Evolutionary conservation across 2,797 vertebrate species (phyloP).

Genomic region (Pagetopsis macropterus): DNA sequence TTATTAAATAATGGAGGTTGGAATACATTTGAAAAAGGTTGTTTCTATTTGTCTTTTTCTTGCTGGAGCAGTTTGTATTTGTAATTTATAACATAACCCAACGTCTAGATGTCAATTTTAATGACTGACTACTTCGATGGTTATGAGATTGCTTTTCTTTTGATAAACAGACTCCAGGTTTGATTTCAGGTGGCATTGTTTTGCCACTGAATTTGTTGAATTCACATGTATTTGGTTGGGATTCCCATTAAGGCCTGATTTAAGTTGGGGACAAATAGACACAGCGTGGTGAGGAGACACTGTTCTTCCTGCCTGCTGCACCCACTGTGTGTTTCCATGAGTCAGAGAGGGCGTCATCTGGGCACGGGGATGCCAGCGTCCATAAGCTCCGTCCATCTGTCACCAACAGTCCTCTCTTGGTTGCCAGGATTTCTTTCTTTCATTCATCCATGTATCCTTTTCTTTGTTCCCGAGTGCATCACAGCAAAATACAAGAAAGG

Average conservation of each 20-base stretch:
- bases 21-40: background rate
- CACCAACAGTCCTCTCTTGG: conserved; percentile 47
- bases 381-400: conserved; percentile 73
- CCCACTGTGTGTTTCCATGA: conserved; percentile 65
- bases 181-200: background rate
- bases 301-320: conserved; percentile 19
- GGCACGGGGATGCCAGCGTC: conserved; percentile 51
- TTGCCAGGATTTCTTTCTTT: conserved; percentile 14
- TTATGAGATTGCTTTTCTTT: background rate
- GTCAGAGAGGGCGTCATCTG: conserved; percentile 60
- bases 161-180: background rate
- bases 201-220: background rate
- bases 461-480: conserved; percentile 29
- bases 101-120: background rate
- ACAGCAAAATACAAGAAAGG: background rate
- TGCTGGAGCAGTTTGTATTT: background rate
- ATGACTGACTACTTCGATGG: background rate
- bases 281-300: conserved; percentile 22
- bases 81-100: background rate
- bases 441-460: conserved; percentile 17
- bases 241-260: background rate
- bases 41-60: background rate
- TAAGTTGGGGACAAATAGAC: conserved; percentile 26
- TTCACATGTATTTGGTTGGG: background rate
- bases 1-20: background rate